Conservation (phyloP, 2,888 invertebrate species). For the Heliconius cydno region DNA sequence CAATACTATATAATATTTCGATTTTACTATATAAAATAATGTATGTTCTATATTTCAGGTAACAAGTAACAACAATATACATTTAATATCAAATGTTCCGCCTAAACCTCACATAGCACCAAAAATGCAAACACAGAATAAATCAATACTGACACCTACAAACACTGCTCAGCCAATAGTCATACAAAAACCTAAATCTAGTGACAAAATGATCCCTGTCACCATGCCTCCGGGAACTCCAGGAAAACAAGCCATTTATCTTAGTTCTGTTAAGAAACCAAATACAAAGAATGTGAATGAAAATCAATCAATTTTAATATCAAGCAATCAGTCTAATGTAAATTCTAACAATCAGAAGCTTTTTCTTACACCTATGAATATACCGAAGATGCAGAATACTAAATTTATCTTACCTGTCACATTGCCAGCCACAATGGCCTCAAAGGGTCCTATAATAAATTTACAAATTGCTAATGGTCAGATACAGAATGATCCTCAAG, state of each 20-base stretch:
- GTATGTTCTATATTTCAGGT: slow-evolving; percentile 64
- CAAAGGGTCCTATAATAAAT: slow-evolving; percentile 85
- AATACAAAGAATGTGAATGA: slow-evolving; percentile 68
- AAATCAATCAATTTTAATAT: slow-evolving; percentile 76
- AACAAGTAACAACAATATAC: slow-evolving; percentile 72
- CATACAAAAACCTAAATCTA: slow-evolving; percentile 81
- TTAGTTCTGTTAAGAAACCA: slow-evolving; percentile 82
- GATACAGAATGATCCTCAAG: slow-evolving; percentile 84
- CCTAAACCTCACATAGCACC: slow-evolving; percentile 75
- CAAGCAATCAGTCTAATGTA: slow-evolving; percentile 73
- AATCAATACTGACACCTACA: slow-evolving; percentile 72
- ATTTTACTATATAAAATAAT: not conserved
- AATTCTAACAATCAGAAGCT: slow-evolving; percentile 80
- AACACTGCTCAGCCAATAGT: slow-evolving; percentile 80
- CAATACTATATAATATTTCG: not conserved
- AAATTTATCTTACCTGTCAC: slow-evolving; percentile 81
- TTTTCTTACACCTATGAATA: slow-evolving; percentile 82
- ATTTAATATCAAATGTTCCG: slow-evolving; percentile 73
- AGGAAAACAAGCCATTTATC: slow-evolving; percentile 79
- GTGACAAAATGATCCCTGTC: slow-evolving; percentile 79
- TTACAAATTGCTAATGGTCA: slow-evolving; percentile 87
- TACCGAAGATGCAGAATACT: slow-evolving; percentile 83
- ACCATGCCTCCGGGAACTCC: slow-evolving; percentile 70
- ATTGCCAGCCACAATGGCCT: slow-evolving; percentile 81
- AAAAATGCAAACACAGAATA: slow-evolving; percentile 66